Percentiles rank a stretch among this genome's conserved stretches.
Evolutionary conservation across 2,797 vertebrate genomes (phyloP).

Genomic region (Helostoma temminkii): DNA sequence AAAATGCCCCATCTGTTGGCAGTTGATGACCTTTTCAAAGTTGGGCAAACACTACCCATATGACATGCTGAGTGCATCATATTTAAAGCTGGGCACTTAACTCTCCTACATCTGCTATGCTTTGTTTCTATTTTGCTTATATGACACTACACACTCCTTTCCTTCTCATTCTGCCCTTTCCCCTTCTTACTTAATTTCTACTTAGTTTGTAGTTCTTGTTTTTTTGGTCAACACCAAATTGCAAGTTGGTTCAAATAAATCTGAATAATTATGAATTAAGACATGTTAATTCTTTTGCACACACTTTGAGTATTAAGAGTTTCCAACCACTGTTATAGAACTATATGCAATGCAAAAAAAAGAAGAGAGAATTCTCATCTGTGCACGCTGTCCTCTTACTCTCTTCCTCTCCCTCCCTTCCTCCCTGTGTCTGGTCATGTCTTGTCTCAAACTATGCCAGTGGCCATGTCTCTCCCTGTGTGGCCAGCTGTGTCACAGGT

Average conservation of each 20-base stretch:
- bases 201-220: background rate
- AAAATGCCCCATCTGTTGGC: constrained; percentile 1
- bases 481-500: constrained; percentile 82
- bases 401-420: constrained; percentile 20
- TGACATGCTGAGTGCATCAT: constrained; percentile 16
- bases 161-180: background rate
- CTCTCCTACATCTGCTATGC: constrained; percentile 4
- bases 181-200: constrained; percentile 17
- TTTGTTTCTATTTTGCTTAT: constrained; percentile 4
- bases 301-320: background rate
- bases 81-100: constrained; percentile 2
- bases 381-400: background rate
- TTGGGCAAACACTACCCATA: constrained; percentile 6
- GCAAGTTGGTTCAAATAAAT: background rate
- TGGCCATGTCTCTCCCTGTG: constrained; percentile 74
- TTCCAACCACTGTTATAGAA: constrained; percentile 3
- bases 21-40: constrained; percentile 15
- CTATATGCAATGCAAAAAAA: constrained; percentile 10
- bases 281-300: background rate
- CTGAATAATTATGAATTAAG: background rate
- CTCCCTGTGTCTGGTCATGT: constrained; percentile 67
- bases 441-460: constrained; percentile 67
- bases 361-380: constrained; percentile 1
- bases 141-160: constrained; percentile 11
- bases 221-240: background rate